These are phyloP conservation scores for Centruroides sculpturatus DNA, from an alignment of 1,140 invertebrate genomes.

Conservation along the genomic window DNA sequence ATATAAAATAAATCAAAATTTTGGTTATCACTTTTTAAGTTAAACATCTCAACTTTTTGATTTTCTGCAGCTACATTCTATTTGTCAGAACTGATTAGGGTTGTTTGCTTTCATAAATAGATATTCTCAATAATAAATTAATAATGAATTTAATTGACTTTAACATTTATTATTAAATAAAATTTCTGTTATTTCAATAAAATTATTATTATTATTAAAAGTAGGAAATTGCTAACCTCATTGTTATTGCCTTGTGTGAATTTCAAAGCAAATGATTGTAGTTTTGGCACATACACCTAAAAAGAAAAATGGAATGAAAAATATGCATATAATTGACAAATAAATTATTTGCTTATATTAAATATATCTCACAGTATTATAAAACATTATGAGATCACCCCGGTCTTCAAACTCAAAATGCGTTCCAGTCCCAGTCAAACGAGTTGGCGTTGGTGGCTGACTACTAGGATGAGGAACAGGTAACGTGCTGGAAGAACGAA, in stretches of 20 bases:
- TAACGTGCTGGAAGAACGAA: conserved; percentile 35
- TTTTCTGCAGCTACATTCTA: too few relatives aligned
- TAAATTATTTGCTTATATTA: background rate
- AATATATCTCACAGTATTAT: conserved; percentile 46
- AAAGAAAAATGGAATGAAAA: conserved; percentile 8
- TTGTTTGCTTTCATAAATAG: too few relatives aligned
- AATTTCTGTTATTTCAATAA: too few relatives aligned
- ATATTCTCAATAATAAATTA: too few relatives aligned
- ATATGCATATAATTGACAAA: background rate
- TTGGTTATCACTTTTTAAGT: too few relatives aligned
- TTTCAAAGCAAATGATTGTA: conserved; percentile 62
- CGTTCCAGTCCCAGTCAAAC: conserved; percentile 42
- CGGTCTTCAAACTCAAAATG: conserved; percentile 41
- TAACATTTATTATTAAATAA: too few relatives aligned
- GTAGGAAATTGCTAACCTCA: background rate
- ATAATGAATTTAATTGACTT: too few relatives aligned
- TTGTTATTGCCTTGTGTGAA: conserved; percentile 39
- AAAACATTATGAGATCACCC: conserved; percentile 86
- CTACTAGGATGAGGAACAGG: conserved; percentile 32
- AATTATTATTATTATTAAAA: background rate
- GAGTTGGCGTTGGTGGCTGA: conserved; percentile 40
- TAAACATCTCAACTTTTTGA: too few relatives aligned
- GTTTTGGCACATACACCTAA: conserved; percentile 59
- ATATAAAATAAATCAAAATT: too few relatives aligned
- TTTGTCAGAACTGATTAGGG: too few relatives aligned